These are phyloP conservation scores for Elysia crispata DNA, from an alignment of 2,888 invertebrate species.

Conservation along the genomic window DNA sequence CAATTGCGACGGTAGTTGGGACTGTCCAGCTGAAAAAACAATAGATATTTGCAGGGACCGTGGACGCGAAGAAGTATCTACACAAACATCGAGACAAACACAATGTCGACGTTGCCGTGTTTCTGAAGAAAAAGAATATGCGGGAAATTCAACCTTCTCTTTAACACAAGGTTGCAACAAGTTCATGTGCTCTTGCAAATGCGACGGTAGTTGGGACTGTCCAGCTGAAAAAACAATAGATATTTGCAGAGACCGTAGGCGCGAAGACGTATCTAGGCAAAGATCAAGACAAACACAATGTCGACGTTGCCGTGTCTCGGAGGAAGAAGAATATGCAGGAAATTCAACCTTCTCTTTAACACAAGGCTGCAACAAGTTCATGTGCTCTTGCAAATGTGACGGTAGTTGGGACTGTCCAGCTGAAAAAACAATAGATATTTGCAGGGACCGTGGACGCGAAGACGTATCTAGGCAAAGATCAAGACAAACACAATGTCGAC, in stretches of 20 bases:
- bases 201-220: conserved; percentile 69
- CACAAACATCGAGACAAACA: background rate
- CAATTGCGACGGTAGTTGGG: conserved; percentile 68
- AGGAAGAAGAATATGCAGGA: conserved; percentile 55
- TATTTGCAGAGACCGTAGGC: conserved; percentile 48
- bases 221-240: conserved; percentile 61
- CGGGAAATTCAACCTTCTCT: conserved; percentile 62
- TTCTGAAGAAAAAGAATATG: conserved; percentile 50
- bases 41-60: conserved; percentile 55
- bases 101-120: conserved; percentile 49
- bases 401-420: conserved; percentile 69
- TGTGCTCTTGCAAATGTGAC: conserved; percentile 67
- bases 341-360: conserved; percentile 61
- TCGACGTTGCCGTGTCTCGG: conserved; percentile 45
- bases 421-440: conserved; percentile 61
- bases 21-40: conserved; percentile 63
- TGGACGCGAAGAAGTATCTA: conserved; percentile 36
- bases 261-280: background rate
- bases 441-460: conserved; percentile 54
- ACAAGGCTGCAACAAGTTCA: conserved; percentile 64
- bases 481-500: conserved; percentile 25
- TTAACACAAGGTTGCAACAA: conserved; percentile 62
- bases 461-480: background rate
- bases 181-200: conserved; percentile 67
- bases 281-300: conserved; percentile 49